Base-by-base conservation (phyloP, 2,888 invertebrate genomes). In the Cenopis cana region DNA sequence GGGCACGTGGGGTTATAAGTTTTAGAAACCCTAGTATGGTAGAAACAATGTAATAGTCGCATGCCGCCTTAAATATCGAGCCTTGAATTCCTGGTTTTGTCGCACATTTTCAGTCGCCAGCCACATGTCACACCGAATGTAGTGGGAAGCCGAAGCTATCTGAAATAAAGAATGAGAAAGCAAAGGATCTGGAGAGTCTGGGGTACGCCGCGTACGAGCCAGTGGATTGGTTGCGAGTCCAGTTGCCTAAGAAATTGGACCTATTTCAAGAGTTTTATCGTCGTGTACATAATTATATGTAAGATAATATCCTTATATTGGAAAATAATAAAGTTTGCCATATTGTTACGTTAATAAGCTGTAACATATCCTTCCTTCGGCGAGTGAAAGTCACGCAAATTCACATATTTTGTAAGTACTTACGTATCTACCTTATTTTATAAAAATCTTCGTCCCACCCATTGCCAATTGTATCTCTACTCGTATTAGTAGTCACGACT, bases 261-360 rank as follows among this genome's bases (percentile, higher is more conserved):
- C 84, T 96, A 46, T 95, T 95, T 84, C 93, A 95, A 79, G 95
- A 96, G 79, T 90, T 96, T 74, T 95, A 95, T 77, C 90, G 94
- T 38, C 92, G 96, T 75, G 95, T 96, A 74, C 95, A 94, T 55
- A 95, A 95, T 84, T 95, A 94, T 82, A 94, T 95, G 96, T 96
- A 90, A 92, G 93, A 38, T 41, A 14, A 14, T 3, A 41, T 12
- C 38, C 14, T 14, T 5, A 38, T 38, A 38, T 38, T 12, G 9
- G 38, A 46, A 46, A 46, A 46, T 41, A 5, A 4, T 41, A 4
- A 41, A 41, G 14, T 41, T 41, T 14, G 41, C 14, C 14, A 41
- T 41, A 14, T 14, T 1, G 41, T n/a, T 8, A 46, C 6, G 46
- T n/a, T 14, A n/a, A 2, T 46, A 46, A 46, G 46, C n/a, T 33